Evolutionary conservation across 2,113 vertebrate genomes (phyloP), one percentile per base, ranked within the genome.

Genomic region (Syngnathus typhle): DNA sequence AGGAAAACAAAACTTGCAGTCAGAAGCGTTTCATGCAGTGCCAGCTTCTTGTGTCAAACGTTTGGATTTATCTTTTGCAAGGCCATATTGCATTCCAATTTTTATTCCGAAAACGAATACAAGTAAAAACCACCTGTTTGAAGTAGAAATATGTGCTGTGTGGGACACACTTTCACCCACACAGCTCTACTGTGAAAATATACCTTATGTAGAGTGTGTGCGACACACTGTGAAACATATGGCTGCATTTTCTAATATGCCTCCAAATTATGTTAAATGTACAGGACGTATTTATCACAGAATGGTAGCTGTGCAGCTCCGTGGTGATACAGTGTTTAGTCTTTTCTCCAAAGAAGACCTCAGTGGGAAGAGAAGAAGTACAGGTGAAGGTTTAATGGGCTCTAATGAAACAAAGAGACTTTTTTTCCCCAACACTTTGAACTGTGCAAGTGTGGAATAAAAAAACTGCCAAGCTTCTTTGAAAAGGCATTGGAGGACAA

Each of bases 401-500:
- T 11, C 19, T 32, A 15, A 10, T 32, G 52, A 38, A 7, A 54
- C 59, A 11, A 6, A 19, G 1, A 37, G 39, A 38, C 27, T 16
- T 38, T 46, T 49, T 15, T 23, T n/a, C 1, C 5, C n/a, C 32
- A 27, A 56, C 7, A 21, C 60, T 67, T 67, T 46, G 4, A 19
- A 38, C 52, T 38, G 2, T 1, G 21, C 49, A 19, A 36, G 23
- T 47, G 66, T 39, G 6, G 52, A 47, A 59, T 23, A 19, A 71
- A 71, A 71, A 75, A 64, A 43, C 44, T 59, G 63, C 32, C 66
- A 19, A 27, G 16, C 12, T 36, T 38, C 46, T 61, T 27, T 55
- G 44, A 41, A 61, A 73, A 70, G 27, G 51, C 64, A 75, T 64
- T 21, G 39, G 44, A 41, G 69, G 10, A 52, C 41, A 18, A 72